Evolutionary conservation across 2,888 invertebrate species (phyloP).

Genomic region (Nebria brevicollis): DNA sequence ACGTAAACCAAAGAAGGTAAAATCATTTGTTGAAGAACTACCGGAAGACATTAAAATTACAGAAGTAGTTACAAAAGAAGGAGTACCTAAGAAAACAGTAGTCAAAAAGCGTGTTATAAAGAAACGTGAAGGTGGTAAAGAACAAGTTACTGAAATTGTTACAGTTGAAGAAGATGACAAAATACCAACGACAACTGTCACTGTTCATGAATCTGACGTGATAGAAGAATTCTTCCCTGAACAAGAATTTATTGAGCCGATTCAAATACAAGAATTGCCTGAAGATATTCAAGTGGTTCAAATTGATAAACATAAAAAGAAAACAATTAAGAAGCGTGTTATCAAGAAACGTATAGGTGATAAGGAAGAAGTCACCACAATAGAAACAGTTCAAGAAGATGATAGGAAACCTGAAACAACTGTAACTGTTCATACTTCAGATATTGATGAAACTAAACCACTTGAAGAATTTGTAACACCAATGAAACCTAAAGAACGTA

Average conservation of each 20-base stretch:
- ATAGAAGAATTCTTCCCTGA: conserved; percentile 43
- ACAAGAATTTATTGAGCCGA: conserved; percentile 49
- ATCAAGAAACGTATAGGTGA: conserved; percentile 57
- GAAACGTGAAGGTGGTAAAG: conserved; percentile 54
- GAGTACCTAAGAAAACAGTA: conserved; percentile 54
- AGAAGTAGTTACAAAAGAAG: conserved; percentile 54
- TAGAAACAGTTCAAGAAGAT: conserved; percentile 52
- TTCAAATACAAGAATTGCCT: conserved; percentile 52
- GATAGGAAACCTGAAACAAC: conserved; percentile 56
- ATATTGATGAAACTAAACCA: conserved; percentile 50
- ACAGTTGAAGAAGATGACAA: conserved; percentile 55
- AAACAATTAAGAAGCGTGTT: conserved; percentile 52
- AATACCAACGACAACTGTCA: conserved; percentile 51
- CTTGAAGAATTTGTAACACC: conserved; percentile 48
- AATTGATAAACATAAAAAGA: conserved; percentile 49
- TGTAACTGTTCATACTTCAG: conserved; percentile 54
- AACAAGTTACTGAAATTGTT: conserved; percentile 61
- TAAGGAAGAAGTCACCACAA: conserved; percentile 58
- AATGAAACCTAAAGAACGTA: conserved; percentile 45
- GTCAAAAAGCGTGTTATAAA: conserved; percentile 53
- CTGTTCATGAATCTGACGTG: conserved; percentile 25
- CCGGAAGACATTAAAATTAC: conserved; percentile 56
- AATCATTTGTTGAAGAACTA: conserved; percentile 54
- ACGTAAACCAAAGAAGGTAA: conserved; percentile 49
- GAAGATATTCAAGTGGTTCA: conserved; percentile 53